phyloP scores from a whole-genome alignment of 1,140 invertebrate species.

The Drosophila nebulosa region DNA sequence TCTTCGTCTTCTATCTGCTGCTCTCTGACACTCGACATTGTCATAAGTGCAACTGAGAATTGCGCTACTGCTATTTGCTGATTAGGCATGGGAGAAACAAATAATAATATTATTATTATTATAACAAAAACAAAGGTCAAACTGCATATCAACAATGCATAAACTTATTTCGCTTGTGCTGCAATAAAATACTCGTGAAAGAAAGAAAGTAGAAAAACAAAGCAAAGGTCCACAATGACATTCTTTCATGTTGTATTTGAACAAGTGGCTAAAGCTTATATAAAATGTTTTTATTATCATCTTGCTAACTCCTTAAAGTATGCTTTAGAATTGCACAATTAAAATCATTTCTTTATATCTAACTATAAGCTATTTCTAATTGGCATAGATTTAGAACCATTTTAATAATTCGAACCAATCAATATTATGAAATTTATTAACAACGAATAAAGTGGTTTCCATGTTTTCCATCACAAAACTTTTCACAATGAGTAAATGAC shows the following conservation, averaged over 20 bases:
- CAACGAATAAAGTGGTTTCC: too few relatives aligned
- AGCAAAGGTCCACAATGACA: neutral
- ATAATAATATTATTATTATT: slow-evolving; percentile 40
- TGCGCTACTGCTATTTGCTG: slow-evolving; percentile 56
- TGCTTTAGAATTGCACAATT: too few relatives aligned
- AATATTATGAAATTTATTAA: too few relatives aligned
- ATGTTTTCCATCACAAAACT: too few relatives aligned
- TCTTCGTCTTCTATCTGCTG: neutral
- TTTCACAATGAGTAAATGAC: too few relatives aligned
- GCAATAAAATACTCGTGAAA: too few relatives aligned
- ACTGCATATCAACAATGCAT: slow-evolving; percentile 60
- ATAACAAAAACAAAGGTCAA: slow-evolving; percentile 26
- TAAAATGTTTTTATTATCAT: too few relatives aligned
- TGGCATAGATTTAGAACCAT: too few relatives aligned
- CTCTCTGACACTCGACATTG: slow-evolving; percentile 31
- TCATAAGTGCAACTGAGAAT: slow-evolving; percentile 72
- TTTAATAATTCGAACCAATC: too few relatives aligned
- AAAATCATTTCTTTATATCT: too few relatives aligned
- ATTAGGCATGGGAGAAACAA: slow-evolving; percentile 49
- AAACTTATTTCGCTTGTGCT: slow-evolving; percentile 37
- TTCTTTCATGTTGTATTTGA: neutral
- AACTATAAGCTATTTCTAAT: too few relatives aligned
- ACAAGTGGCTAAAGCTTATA: neutral
- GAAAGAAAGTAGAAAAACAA: neutral
- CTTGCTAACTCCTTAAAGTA: too few relatives aligned